Evolutionary conservation across 2,888 invertebrate species (phyloP).

Genomic region (Prosapia bicincta): DNA sequence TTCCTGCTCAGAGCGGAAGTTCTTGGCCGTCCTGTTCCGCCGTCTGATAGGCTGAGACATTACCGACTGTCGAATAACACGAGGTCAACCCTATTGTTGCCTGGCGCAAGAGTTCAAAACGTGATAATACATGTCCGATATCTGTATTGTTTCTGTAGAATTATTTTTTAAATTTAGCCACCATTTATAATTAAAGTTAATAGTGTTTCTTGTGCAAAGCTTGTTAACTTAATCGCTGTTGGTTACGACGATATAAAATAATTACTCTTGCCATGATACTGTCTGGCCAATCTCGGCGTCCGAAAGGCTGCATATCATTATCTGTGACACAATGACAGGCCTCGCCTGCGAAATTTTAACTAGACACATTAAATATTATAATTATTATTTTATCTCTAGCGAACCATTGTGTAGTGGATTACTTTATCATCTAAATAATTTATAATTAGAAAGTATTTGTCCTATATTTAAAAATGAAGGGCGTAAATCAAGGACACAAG

Average conservation of each 20-base stretch:
- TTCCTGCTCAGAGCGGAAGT: background rate
- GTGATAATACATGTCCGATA: background rate
- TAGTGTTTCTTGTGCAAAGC: background rate
- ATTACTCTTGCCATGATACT: background rate
- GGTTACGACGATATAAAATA: background rate
- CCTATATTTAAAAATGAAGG: background rate
- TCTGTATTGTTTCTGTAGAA: background rate
- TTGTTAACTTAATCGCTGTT: background rate
- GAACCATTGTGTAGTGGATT: background rate
- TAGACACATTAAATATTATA: background rate
- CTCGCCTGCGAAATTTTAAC: background rate
- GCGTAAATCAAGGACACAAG: background rate
- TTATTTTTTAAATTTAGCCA: background rate
- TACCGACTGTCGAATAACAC: background rate
- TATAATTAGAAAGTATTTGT: background rate
- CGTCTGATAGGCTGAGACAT: background rate
- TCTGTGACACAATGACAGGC: background rate
- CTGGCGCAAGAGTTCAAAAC: background rate
- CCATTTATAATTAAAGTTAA: background rate
- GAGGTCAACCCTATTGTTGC: background rate
- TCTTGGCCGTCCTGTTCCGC: background rate
- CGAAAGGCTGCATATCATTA: background rate
- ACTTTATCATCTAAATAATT: background rate
- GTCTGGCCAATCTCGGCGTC: too few relatives aligned
- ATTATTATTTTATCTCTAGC: background rate